Base-by-base conservation (phyloP, 2,113 vertebrate genomes). In the Raja brachyura region DNA sequence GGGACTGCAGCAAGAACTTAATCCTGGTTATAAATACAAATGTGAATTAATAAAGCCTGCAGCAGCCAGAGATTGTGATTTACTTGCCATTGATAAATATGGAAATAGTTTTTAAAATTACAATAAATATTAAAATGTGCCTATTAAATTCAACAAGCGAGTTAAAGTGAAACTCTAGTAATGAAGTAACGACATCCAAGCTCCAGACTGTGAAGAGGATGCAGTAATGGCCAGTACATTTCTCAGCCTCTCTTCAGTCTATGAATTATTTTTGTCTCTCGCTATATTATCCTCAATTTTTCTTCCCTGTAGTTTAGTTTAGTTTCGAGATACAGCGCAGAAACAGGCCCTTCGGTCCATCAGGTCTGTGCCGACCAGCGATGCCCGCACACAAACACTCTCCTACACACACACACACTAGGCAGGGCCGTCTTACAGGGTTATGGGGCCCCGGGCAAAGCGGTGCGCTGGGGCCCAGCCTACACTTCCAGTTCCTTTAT, bases 191-290 rank as follows among this genome's bases (percentile, higher is more conserved):
- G 66, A 33, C 31, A 20, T 31, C 20, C 16, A 48, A 25, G 18
- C 20, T 39, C 66, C 39, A 14, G 22, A 90, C 66, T 31, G 39
- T 31, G 4, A 6, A 25, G 33, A 68, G 66, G 39, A 70, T 10
- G 66, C 39, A 14, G 28, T 88, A 88, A 88, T 88, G 28, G 85
- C n/a, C 85, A n/a, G 66, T 88, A 63, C 63, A 88, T 66, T 90
- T 90, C 31, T 25, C 86, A 92, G 33, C 39, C 4, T 16, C 66
- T 73, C 90, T 31, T 16, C 70, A 14, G 6, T 22, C 18, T 22
- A 13, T 31, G 39, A 90, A 39, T 68, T 90, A 63, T 39, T 70
- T 90, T 39, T 3, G 1, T 22, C 61, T 90, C 88, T 85, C 56
- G 54, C 56, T 13, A 86, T 13, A n/a, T 31, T 16, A 59, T 61